Conservation (phyloP, 2,888 invertebrate genomes). For the Drepanosiphum platanoidis region DNA sequence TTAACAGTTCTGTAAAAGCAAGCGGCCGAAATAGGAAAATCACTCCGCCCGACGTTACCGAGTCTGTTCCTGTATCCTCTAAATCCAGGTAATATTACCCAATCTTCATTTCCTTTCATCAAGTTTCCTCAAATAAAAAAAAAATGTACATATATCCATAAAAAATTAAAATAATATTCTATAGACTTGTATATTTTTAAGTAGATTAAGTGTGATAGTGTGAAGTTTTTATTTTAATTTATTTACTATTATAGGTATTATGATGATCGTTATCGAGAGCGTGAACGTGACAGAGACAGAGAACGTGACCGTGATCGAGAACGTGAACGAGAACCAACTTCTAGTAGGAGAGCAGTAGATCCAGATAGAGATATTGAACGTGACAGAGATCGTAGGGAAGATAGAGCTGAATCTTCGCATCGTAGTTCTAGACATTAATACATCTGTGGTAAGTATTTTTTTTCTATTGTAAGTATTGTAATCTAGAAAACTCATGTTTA, state of each 20-base stretch:
- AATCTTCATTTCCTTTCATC: conserved; percentile 60
- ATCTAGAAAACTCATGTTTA: conserved; percentile 42
- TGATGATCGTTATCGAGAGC: conserved; percentile 85
- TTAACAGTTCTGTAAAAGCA: conserved; percentile 65
- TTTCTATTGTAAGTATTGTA: conserved; percentile 59
- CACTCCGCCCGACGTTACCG: conserved; percentile 73
- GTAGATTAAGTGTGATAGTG: not conserved
- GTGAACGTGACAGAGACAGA: conserved; percentile 67
- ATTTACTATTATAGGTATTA: conserved; percentile 74
- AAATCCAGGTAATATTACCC: conserved; percentile 70
- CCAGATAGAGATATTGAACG: conserved; percentile 72
- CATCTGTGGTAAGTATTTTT: conserved; percentile 55
- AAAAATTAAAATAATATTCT: conserved; percentile 45
- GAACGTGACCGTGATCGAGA: conserved; percentile 65
- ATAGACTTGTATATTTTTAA: conserved; percentile 56
- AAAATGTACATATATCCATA: not conserved
- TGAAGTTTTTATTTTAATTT: conserved; percentile 19
- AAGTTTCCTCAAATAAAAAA: conserved; percentile 43
- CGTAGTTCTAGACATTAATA: conserved; percentile 75
- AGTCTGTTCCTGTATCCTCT: conserved; percentile 68
- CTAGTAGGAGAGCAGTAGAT: conserved; percentile 71
- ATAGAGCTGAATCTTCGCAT: conserved; percentile 71
- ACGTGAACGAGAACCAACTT: conserved; percentile 58
- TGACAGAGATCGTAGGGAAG: conserved; percentile 75
- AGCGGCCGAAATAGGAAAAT: conserved; percentile 69